Evolutionary conservation across 2,888 invertebrate genomes (phyloP).

Genomic region (Netelia melanura): DNA sequence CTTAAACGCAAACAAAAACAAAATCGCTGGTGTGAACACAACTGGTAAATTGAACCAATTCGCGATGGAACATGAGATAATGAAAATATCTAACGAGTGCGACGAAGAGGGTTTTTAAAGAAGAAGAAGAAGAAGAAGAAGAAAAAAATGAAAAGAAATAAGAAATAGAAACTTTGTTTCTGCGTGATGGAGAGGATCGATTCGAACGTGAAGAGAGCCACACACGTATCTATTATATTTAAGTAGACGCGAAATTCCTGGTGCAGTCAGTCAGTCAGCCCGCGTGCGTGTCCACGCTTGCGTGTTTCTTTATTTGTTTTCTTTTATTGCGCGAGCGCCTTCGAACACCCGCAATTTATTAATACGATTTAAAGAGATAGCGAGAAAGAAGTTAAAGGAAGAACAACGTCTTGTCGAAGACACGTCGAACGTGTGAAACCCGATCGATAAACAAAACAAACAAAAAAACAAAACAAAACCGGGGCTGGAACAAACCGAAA

Average conservation of each 20-base stretch:
- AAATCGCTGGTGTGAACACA: slow-evolving; percentile 70
- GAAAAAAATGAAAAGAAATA: slow-evolving; percentile 51
- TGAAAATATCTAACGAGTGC: slow-evolving; percentile 38
- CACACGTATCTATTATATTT: slow-evolving; percentile 71
- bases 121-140: slow-evolving; percentile 23
- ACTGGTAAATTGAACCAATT: slow-evolving; percentile 50
- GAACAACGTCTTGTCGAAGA: slow-evolving; percentile 49
- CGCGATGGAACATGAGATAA: slow-evolving; percentile 40
- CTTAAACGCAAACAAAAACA: slow-evolving; percentile 76
- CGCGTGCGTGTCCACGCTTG: slow-evolving; percentile 52
- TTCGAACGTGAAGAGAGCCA: slow-evolving; percentile 61
- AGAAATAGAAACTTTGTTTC: slow-evolving; percentile 67
- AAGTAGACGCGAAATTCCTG: slow-evolving; percentile 78
- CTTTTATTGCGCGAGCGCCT: slow-evolving; percentile 26
- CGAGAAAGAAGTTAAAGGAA: slow-evolving; percentile 11
- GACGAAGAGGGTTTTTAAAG: slow-evolving; percentile 10
- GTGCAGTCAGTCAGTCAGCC: slow-evolving; percentile 81
- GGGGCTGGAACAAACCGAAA: slow-evolving; percentile 12
- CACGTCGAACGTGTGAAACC: slow-evolving; percentile 60
- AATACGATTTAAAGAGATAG: slow-evolving; percentile 16
- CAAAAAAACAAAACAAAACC: neutral
- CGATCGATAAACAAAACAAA: slow-evolving; percentile 26
- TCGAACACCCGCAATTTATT: slow-evolving; percentile 15
- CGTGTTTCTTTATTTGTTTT: neutral
- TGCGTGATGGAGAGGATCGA: slow-evolving; percentile 54